phyloP scores from a whole-genome alignment of 2,888 invertebrate genomes.

The Lasius platythorax region DNA sequence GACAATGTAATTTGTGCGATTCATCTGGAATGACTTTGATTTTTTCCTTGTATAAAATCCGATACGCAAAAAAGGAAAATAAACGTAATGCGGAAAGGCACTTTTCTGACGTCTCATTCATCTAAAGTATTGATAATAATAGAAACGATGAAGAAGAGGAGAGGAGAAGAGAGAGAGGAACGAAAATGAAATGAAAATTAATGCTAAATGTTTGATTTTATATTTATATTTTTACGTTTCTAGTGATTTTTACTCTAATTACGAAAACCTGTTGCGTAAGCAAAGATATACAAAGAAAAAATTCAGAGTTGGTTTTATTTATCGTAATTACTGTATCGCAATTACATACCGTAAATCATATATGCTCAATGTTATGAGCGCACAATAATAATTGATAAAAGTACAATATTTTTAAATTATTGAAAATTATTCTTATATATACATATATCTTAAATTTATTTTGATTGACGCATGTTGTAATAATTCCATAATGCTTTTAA shows the following conservation, averaged over 20 bases:
- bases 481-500: neutral
- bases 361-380: neutral
- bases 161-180: neutral
- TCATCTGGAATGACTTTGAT: neutral
- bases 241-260: slow-evolving; percentile 10
- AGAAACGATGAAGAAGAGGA: neutral
- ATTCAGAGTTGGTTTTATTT: neutral
- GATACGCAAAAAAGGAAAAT: neutral
- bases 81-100: neutral
- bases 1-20: slow-evolving; percentile 12
- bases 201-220: neutral
- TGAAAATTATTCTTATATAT: neutral
- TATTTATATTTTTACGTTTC: neutral
- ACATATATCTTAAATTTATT: neutral
- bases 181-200: neutral
- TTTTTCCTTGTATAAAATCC: neutral
- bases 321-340: too few relatives aligned
- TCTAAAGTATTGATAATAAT: slow-evolving; percentile 7
- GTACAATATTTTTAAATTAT: neutral
- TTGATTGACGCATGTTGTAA: neutral
- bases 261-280: slow-evolving; percentile 10
- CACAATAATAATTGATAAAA: neutral
- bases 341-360: neutral
- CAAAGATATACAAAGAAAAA: neutral
- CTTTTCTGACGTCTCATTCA: neutral